Base-by-base conservation (phyloP, 2,888 invertebrate genomes). In the Apodemia mormo region DNA sequence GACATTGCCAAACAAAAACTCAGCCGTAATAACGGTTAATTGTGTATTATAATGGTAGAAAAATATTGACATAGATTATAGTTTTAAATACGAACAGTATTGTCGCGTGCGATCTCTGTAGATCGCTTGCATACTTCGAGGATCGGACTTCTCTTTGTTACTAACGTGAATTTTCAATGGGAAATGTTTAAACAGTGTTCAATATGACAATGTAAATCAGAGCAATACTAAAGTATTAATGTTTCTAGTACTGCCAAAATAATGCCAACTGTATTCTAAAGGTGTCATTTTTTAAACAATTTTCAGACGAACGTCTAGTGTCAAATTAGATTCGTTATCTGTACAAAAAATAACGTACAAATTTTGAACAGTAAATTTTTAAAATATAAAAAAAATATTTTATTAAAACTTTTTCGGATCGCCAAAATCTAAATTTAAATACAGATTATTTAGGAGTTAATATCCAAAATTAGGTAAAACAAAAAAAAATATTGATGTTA, bases 181-280 rank as follows among this genome's bases (percentile, higher is more conserved):
- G 79, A 81, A 81, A 83, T 82, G 85, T 79, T 82, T 82, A 81
- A 82, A 81, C 90, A 83, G 92, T 92, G 92, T 92, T 92, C 92
- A 92, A 86, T 80, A 86, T 85, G 92, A 93, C 92, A 90, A 92
- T 92, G 93, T 92, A 92, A 92, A 86, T 85, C 92, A 90, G 91
- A 93, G 93, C 93, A 92, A 93, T 93, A 93, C 90, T 92, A 92
- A 92, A 91, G 89, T 92, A 92, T 92, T 92, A 86, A 90, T 92
- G 87, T 92, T 85, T 91, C 89, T 92, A 92, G 92, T 91, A 91
- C 91, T 93, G 93, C 92, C 93, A 92, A 92, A 90, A 86, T 85
- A 85, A 88, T 91, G 92, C 93, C 92, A 92, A 92, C 92, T 88
- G 89, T 93, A 92, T 91, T 90, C 85, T 90, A 87, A 88, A 87